Evolutionary conservation across 2,113 vertebrate species (phyloP).

Genomic region (Corythoichthys intestinalis): DNA sequence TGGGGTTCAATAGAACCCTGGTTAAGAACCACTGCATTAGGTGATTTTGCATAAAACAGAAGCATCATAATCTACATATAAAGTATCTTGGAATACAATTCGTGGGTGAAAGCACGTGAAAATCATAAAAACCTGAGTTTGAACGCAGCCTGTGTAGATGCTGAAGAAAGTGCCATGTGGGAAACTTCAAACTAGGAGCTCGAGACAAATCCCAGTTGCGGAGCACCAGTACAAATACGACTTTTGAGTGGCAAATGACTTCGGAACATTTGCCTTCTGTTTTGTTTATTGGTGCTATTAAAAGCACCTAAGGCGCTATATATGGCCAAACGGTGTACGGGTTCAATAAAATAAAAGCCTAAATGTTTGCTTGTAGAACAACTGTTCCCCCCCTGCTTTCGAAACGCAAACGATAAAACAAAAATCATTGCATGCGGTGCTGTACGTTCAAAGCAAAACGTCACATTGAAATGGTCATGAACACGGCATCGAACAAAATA

Average conservation of each 20-base stretch:
- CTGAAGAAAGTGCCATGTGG: slow-evolving; percentile 33
- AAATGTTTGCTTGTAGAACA: background rate
- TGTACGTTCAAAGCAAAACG: background rate
- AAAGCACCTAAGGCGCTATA: slow-evolving; percentile 46
- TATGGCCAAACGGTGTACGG: slow-evolving; percentile 8
- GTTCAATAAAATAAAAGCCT: background rate
- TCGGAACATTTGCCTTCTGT: slow-evolving; percentile 44
- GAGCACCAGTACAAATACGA: slow-evolving; percentile 18
- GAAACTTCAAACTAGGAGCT: slow-evolving; percentile 29
- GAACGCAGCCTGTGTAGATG: slow-evolving; percentile 30
- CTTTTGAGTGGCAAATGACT: slow-evolving; percentile 45
- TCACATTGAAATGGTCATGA: background rate
- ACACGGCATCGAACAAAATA: background rate
- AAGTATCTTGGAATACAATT: slow-evolving; percentile 28
- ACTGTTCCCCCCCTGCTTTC: background rate
- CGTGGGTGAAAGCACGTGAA: slow-evolving; percentile 24
- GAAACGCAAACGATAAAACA: background rate
- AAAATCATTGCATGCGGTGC: background rate
- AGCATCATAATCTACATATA: too few relatives aligned
- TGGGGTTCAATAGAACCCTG: too few relatives aligned
- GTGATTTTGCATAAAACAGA: too few relatives aligned
- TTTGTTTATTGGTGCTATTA: slow-evolving; percentile 32
- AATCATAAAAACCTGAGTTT: background rate
- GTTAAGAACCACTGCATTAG: too few relatives aligned
- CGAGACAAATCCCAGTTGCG: slow-evolving; percentile 14